These are phyloP conservation scores for Pogonocherus hispidulus DNA, from an alignment of 2,888 invertebrate genomes.

Conservation along the genomic window DNA sequence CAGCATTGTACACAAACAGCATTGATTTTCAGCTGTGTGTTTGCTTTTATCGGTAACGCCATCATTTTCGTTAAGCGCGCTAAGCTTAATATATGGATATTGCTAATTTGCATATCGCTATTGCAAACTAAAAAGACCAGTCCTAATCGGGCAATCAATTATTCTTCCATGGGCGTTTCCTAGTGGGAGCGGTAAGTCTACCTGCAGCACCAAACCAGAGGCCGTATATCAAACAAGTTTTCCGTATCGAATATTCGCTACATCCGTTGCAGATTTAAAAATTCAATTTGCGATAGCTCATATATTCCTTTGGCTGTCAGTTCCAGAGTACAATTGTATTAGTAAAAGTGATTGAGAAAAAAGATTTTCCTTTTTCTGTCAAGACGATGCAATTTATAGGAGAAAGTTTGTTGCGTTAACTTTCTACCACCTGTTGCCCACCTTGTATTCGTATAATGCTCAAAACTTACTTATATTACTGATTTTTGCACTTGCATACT, in stretches of 20 bases:
- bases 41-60: background rate
- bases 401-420: background rate
- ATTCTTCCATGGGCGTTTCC: slow-evolving; percentile 20
- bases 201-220: background rate
- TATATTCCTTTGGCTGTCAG: background rate
- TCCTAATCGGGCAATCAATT: slow-evolving; percentile 12
- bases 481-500: too few species aligned
- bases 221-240: slow-evolving; percentile 12
- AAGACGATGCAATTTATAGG: background rate
- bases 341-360: background rate
- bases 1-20: slow-evolving; percentile 6
- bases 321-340: slow-evolving; percentile 2
- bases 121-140: slow-evolving; percentile 20
- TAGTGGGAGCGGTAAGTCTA: background rate
- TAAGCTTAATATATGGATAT: slow-evolving; percentile 26
- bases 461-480: too few species aligned
- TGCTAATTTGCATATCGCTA: slow-evolving; percentile 24
- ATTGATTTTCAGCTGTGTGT: slow-evolving; percentile 17
- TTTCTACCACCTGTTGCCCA: background rate
- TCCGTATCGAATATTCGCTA: slow-evolving; percentile 5
- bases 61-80: slow-evolving; percentile 6
- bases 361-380: background rate
- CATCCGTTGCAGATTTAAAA: slow-evolving; percentile 8
- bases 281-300: background rate
- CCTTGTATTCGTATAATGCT: background rate